Percentiles rank a stretch among this genome's conserved stretches.
Conservation (phyloP, 2,113 vertebrate species). For the Mastomys coucha region DNA sequence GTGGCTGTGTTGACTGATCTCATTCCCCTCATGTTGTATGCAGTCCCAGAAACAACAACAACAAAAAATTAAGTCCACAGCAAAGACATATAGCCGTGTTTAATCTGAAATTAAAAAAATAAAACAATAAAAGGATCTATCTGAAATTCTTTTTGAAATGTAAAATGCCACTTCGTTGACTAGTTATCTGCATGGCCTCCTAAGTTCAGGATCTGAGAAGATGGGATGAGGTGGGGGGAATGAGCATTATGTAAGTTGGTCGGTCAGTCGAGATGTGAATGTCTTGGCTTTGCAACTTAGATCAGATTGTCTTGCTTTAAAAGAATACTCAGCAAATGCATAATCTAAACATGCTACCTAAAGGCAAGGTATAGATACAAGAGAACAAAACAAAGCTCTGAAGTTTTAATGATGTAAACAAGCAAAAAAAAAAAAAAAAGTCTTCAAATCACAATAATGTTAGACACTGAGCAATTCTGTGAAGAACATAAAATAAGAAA, state of each 20-base stretch:
- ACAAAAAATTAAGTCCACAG: neutral
- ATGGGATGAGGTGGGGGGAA: neutral
- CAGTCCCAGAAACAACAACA: constrained; percentile 21
- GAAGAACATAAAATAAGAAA: neutral
- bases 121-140: constrained; percentile 43
- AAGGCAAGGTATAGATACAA: neutral
- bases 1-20: constrained; percentile 56
- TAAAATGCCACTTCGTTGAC: constrained; percentile 27
- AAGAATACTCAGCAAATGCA: neutral
- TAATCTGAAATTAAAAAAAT: constrained; percentile 36
- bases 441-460: constrained; percentile 18
- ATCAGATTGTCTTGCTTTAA: neutral
- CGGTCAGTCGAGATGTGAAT: neutral
- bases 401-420: constrained; percentile 42
- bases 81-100: constrained; percentile 36
- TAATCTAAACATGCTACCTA: neutral
- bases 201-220: neutral
- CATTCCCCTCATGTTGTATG: constrained; percentile 35
- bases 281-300: neutral
- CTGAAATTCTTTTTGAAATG: constrained; percentile 63
- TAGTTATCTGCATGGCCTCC: neutral
- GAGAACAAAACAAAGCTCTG: neutral
- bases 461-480: neutral
- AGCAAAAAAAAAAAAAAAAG: neutral
- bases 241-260: neutral